phyloP scores from a whole-genome alignment of 2,113 vertebrate species.

The Heteronetta atricapilla region DNA sequence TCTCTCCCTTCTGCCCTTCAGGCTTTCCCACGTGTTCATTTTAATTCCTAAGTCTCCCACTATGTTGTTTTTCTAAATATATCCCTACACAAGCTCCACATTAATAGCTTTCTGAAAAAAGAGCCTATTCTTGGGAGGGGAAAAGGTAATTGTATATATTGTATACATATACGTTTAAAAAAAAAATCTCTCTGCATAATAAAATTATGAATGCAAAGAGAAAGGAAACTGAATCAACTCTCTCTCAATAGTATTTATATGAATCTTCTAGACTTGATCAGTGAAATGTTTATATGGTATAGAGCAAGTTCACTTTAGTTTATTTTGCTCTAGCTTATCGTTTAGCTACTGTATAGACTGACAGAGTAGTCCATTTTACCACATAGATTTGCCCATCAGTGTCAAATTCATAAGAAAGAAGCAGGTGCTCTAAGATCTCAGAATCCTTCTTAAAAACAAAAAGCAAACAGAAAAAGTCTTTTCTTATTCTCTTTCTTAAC shows the following conservation, averaged over 20 bases:
- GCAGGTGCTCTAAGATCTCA: not conserved
- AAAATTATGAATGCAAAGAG: not conserved
- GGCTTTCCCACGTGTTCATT: slow-evolving; percentile 33
- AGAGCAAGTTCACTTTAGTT: not conserved
- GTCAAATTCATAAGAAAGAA: not conserved
- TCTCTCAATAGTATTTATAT: not conserved
- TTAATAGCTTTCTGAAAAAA: not conserved
- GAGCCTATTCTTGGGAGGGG: not conserved
- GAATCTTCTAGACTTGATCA: not conserved
- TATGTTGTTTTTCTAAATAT: not conserved
- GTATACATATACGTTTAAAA: not conserved
- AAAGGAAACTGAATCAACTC: not conserved
- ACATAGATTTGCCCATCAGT: not conserved
- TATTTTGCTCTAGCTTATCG: not conserved
- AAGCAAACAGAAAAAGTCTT: not conserved
- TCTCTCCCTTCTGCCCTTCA: slow-evolving; percentile 69
- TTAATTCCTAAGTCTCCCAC: not conserved
- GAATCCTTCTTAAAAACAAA: not conserved
- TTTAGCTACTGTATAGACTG: not conserved
- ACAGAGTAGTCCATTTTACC: not conserved
- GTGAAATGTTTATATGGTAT: not conserved
- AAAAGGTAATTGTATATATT: not conserved
- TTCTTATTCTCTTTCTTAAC: not conserved
- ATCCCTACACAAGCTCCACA: not conserved
- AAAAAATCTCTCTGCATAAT: not conserved